Percentiles rank a stretch among this genome's conserved stretches.
phyloP scores from a whole-genome alignment of 2,888 invertebrate genomes.

The Parthenolecanium corni region DNA sequence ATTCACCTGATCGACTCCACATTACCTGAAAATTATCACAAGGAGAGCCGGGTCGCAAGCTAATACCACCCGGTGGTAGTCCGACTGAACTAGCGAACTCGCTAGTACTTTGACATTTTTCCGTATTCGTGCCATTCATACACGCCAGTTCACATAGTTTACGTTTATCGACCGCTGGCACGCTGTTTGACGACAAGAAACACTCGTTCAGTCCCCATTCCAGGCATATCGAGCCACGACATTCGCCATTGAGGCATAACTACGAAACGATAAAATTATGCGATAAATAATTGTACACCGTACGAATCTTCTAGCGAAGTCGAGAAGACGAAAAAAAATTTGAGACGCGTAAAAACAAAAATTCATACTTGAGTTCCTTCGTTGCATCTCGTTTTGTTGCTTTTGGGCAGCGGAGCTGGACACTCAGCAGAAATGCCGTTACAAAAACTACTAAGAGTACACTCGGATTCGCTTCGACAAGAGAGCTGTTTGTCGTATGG shows the following conservation, averaged over 20 bases:
- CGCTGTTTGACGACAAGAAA: constrained; percentile 72
- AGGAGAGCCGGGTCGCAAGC: constrained; percentile 86
- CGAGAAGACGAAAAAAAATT: neutral
- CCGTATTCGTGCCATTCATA: constrained; percentile 62
- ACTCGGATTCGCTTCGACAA: constrained; percentile 77
- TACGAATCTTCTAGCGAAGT: neutral
- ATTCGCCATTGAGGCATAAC: constrained; percentile 79
- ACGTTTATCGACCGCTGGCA: constrained; percentile 64
- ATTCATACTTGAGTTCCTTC: constrained; percentile 49
- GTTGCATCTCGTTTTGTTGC: constrained; percentile 89
- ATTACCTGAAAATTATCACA: constrained; percentile 94
- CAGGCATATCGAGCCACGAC: constrained; percentile 88
- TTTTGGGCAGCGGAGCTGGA: constrained; percentile 66
- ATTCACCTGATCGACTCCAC: neutral
- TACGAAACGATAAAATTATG: constrained; percentile 39
- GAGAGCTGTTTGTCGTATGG: constrained; percentile 50
- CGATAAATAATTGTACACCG: neutral
- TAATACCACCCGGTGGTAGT: constrained; percentile 68
- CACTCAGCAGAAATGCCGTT: constrained; percentile 77
- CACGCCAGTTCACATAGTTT: constrained; percentile 95
- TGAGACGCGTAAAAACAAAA: neutral
- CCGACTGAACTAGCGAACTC: constrained; percentile 66
- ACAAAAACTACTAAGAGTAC: constrained; percentile 78
- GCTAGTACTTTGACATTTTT: constrained; percentile 72
- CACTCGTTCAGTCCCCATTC: constrained; percentile 91